Base-by-base conservation (phyloP, 2,113 vertebrate genomes). In the Maccullochella peelii region DNA sequence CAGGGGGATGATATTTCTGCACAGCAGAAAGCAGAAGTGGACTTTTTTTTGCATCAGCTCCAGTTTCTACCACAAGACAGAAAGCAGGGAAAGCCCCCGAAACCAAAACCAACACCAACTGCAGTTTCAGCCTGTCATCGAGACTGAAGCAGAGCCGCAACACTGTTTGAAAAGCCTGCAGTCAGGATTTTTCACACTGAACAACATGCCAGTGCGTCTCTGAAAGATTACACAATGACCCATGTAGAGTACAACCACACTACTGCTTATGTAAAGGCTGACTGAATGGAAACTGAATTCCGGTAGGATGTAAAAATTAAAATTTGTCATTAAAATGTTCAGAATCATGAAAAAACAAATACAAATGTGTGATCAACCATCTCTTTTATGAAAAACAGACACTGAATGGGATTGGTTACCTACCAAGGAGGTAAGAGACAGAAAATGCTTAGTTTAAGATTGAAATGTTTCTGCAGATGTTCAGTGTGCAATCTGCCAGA, bases 11-110 rank as follows among this genome's bases (percentile, higher is more conserved):
- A 52, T 33, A 30, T 82, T 73, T 74, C 10, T 54, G 27, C 40
- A 44, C 6, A 15, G 50, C 73, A 76, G 40, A 93, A 93, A 93
- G 85, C 80, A 91, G 90, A 92, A 92, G 89, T 84, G 5, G 3
- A 16, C 15, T 59, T 36, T 61, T 58, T 36, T 65, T 7, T 7
- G 12, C 11, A 6, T 33, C 9, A 5, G 14, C 12, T 11, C 1
- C 2, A 71, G 86, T 91, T 91, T 94, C 85, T 73, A 20, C 79
- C 89, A 80, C 86, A 89, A 44, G 2, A 27, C 25, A 42, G 18
- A 81, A 33, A 27, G 6, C 21, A 18, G 59, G 76, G 73, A 91
- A 90, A 79, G 27, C 58, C 88, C 82, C 86, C 63, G 71, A 90
- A 91, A 93, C 89, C 69, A 67, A 83, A 58, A 27, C 20, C 10